Evolutionary conservation across 2,888 invertebrate genomes (phyloP), one percentile per base, ranked within the genome.

Genomic region (Tenthredo amoena): DNA sequence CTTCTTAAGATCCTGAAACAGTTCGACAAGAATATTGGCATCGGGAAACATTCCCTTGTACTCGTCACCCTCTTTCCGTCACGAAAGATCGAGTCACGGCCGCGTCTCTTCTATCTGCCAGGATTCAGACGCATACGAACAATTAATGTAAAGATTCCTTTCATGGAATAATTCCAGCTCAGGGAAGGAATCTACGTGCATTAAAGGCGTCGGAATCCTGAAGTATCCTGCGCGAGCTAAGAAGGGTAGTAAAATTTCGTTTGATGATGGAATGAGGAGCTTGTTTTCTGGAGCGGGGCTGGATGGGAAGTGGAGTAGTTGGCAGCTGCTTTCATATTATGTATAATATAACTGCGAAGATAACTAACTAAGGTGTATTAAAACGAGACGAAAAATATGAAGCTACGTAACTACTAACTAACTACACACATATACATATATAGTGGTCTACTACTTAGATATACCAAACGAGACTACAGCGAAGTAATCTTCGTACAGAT

Each of bases 1-100:
- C 92, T 93, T 93, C 93, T 93, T 93, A 91, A 93, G 91, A 88
- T 93, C 93, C 93, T 93, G 93, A 90, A 93, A 93, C 93, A 93
- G 68, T 83, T 68, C 81, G 81, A 31, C 0, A 58, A 81, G 40
- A 34, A 81, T 62, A 93, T 91, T 93, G 89, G 90, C 89, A 93
- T 92, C 93, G 91, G 89, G 89, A 85, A 62, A 34, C 50, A 77
- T 34, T 34, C 18, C 18, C 18, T 18, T 9, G 26, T 77, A 55
- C 26, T 18, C 9, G 18, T 15, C 50, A 55, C 77, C n/a, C 18
- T 55, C 34, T 34, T n/a, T n/a, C 31, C 10, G 26, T n/a, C 37
- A 6, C n/a, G 15, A 58, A 58, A 58, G n/a, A 58, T n/a, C n/a
- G 21, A 58, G 58, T 9, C 58, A 58, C 58, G 58, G n/a, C 58